phyloP scores from a whole-genome alignment of 2,113 vertebrate species.

The Connochaetes taurinus region DNA sequence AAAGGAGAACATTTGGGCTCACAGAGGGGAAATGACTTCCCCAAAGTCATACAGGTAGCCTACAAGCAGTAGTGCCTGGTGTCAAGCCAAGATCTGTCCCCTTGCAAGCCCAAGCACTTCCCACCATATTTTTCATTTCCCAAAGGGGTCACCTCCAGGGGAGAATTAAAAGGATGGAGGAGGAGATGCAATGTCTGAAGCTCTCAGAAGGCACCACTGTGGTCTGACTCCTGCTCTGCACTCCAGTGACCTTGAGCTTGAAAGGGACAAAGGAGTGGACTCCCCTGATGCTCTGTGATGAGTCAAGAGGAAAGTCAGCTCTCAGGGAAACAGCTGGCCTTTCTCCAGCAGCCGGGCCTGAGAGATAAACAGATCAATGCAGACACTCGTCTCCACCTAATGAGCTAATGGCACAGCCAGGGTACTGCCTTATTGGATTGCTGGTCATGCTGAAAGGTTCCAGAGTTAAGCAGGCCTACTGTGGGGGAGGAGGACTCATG shows the following conservation, averaged over 20 bases:
- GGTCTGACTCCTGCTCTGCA: slow-evolving; percentile 15
- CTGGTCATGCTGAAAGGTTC: slow-evolving; percentile 52
- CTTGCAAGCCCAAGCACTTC: background rate
- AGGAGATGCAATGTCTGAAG: background rate
- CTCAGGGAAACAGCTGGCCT: slow-evolving; percentile 70
- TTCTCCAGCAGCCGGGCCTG: slow-evolving; percentile 56
- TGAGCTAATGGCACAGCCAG: slow-evolving; percentile 68
- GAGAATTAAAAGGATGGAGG: background rate
- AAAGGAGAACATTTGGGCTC: background rate
- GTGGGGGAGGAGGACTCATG: background rate
- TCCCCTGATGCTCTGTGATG: slow-evolving; percentile 51
- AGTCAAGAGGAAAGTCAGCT: slow-evolving; percentile 63
- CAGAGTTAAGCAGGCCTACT: slow-evolving; percentile 29
- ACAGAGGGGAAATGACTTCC: slow-evolving; percentile 16
- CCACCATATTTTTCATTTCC: background rate
- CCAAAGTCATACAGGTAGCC: background rate
- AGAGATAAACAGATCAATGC: slow-evolving; percentile 74
- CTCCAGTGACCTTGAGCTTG: slow-evolving; percentile 61
- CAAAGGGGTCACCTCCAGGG: background rate
- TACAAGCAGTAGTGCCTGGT: background rate
- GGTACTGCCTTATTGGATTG: slow-evolving; percentile 67
- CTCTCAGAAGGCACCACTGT: slow-evolving; percentile 1
- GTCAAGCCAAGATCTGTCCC: background rate
- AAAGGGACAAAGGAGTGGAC: slow-evolving; percentile 62
- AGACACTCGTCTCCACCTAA: slow-evolving; percentile 63